Base-by-base conservation (phyloP, 2,113 vertebrate species). In the Coptodon rendalli region DNA sequence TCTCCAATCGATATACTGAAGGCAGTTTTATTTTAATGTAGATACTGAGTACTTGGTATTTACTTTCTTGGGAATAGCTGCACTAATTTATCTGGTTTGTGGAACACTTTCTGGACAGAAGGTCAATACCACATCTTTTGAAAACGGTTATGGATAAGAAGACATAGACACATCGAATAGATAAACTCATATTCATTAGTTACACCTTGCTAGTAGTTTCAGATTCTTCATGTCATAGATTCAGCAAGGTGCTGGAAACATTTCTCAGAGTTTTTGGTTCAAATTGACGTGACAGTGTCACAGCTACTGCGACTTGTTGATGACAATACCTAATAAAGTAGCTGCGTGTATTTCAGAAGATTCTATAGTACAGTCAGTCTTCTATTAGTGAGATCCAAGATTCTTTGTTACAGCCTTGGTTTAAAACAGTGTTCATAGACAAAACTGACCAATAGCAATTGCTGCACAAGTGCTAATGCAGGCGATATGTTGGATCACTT, bases 121-220 rank as follows among this genome's bases (percentile, higher is more conserved):
- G 43, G 6, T 29, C 24, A 76, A 48, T 43, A 76, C 22, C 6
- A 4, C 14, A 29, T 48, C 40, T 29, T 45, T 27, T 76, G 68
- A 76, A 76, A 29, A 9, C 1, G 1, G 68, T 17, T 48, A 11
- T 29, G 40, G 68, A 48, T 76, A 48, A 48, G 22, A 13, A 27
- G 40, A 27, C 3, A 0, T 17, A 45, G 36, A 68, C 14, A 16
- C 3, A 43, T 0, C 1, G 2, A 27, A 14, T 24, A 24, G n/a
- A 71, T 14, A 16, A 14, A 11, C 40, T 17, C 40, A 48, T 6
- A 45, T 48, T 48, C 40, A 48, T 76, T 48, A 48, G 14, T 76
- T 48, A 29, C 2, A 29, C 68, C 9, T 48, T 76, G 6, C 22
- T 29, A 45, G 22, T 29, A 48, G 40, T 45, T 29, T 29, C 68